These are phyloP conservation scores for Panagrolaimus sp. DNA, from an alignment of 1,140 invertebrate genomes.

Conservation along the genomic window DNA sequence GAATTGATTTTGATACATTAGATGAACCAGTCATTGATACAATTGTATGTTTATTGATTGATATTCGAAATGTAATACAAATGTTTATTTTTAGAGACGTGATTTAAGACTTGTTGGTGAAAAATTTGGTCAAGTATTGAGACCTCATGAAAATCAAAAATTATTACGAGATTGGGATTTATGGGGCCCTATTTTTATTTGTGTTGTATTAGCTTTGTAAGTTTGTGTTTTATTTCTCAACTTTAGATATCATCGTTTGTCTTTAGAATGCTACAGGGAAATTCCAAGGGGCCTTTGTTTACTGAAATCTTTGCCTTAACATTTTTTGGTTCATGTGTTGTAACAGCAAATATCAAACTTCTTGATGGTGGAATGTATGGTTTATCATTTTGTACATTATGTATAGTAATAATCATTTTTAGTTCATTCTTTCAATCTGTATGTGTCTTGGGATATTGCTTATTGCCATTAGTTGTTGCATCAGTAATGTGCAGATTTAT, in stretches of 20 bases:
- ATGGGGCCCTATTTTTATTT: slow-evolving; percentile 92
- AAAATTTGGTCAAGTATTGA: slow-evolving; percentile 88
- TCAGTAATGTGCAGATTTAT: slow-evolving; percentile 68
- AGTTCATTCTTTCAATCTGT: slow-evolving; percentile 94
- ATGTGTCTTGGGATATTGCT: slow-evolving; percentile 93
- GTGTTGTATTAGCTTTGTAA: slow-evolving; percentile 91
- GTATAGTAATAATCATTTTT: slow-evolving; percentile 21
- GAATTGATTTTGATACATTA: slow-evolving; percentile 53
- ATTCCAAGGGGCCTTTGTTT: slow-evolving; percentile 83
- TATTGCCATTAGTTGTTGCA: slow-evolving; percentile 78
- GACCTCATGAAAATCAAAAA: slow-evolving; percentile 81
- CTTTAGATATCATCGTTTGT: slow-evolving; percentile 14
- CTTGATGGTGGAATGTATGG: slow-evolving; percentile 64
- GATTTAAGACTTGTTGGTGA: slow-evolving; percentile 83
- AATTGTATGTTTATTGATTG: slow-evolving; percentile 35
- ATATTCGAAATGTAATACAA: slow-evolving; percentile 1
- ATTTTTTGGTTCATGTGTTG: slow-evolving; percentile 90
- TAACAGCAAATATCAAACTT: slow-evolving; percentile 90
- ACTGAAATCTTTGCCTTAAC: slow-evolving; percentile 95
- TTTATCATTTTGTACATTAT: slow-evolving; percentile 8
- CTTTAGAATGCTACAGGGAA: slow-evolving; percentile 72
- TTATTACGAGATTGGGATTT: slow-evolving; percentile 95
- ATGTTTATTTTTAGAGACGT: slow-evolving; percentile 66
- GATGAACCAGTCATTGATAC: slow-evolving; percentile 56
- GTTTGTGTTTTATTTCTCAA: slow-evolving; percentile 54